These are phyloP conservation scores for Muschampia plurimacula DNA, from an alignment of 2,888 invertebrate species.

Conservation along the genomic window DNA sequence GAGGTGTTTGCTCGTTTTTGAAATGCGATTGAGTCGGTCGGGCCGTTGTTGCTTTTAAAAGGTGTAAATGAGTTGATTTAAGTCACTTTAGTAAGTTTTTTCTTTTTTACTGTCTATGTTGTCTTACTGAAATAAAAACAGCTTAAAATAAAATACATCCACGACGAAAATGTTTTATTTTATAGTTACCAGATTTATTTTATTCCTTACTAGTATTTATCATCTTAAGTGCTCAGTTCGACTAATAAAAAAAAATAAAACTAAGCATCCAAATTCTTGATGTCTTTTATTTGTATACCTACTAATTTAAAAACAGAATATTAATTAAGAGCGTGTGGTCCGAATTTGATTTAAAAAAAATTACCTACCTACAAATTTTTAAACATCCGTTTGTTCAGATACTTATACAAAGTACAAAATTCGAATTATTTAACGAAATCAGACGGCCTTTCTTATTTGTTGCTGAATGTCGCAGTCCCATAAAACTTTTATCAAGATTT, in stretches of 20 bases:
- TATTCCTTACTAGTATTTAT: too few species aligned
- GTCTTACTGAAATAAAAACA: not conserved
- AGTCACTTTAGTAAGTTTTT: conserved; percentile 27
- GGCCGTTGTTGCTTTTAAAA: conserved; percentile 30
- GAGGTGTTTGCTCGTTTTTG: conserved; percentile 36
- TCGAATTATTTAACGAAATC: conserved; percentile 15
- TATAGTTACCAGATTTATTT: too few species aligned
- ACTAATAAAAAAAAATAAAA: too few species aligned
- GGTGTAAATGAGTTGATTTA: conserved; percentile 38
- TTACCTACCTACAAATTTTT: not conserved
- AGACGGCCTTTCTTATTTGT: conserved; percentile 19
- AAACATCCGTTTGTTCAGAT: not conserved
- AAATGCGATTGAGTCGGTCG: conserved; percentile 30
- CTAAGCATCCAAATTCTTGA: too few species aligned
- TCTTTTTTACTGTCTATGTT: not conserved
- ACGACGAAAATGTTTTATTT: too few species aligned
- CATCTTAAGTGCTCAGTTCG: too few species aligned
- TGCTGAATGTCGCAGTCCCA: conserved; percentile 26
- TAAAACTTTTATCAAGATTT: conserved; percentile 36
- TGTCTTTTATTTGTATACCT: too few species aligned
- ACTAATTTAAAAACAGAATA: too few species aligned
- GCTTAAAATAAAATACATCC: not conserved
- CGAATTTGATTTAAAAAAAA: not conserved
- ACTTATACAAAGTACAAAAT: not conserved
- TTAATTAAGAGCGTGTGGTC: too few species aligned